Evolutionary conservation across 2,113 vertebrate genomes (phyloP).

Genomic region (Patagioenas fasciata): DNA sequence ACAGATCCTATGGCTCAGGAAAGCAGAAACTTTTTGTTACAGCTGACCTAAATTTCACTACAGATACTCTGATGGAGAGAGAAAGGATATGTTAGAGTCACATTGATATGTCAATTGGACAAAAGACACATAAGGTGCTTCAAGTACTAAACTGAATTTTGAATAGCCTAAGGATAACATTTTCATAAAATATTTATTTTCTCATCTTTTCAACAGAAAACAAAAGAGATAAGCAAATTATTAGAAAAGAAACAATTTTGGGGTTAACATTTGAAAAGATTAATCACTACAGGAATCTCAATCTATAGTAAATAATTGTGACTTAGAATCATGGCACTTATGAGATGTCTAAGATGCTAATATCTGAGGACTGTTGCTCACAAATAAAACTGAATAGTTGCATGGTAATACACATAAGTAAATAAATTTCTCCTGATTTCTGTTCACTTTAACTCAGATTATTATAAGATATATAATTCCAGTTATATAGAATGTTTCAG

Average conservation of each 20-base stretch:
- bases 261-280: background rate
- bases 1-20: conserved; percentile 41
- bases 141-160: background rate
- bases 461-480: background rate
- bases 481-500: no score
- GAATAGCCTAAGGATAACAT: background rate
- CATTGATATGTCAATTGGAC: conserved; percentile 58
- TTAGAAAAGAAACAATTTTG: background rate
- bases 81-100: conserved; percentile 47
- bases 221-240: background rate
- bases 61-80: conserved; percentile 24
- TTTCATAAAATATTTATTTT: background rate
- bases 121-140: conserved; percentile 37
- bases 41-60: conserved; percentile 63
- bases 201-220: background rate
- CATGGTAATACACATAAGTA: background rate
- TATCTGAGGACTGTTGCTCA: background rate
- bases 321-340: background rate
- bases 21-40: conserved; percentile 63
- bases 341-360: background rate
- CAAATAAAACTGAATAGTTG: background rate
- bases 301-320: background rate
- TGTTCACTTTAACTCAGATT: background rate
- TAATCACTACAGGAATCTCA: background rate
- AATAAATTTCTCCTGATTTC: background rate